Conservation (phyloP, 2,888 invertebrate genomes). For the Tupiocoris notatus region DNA sequence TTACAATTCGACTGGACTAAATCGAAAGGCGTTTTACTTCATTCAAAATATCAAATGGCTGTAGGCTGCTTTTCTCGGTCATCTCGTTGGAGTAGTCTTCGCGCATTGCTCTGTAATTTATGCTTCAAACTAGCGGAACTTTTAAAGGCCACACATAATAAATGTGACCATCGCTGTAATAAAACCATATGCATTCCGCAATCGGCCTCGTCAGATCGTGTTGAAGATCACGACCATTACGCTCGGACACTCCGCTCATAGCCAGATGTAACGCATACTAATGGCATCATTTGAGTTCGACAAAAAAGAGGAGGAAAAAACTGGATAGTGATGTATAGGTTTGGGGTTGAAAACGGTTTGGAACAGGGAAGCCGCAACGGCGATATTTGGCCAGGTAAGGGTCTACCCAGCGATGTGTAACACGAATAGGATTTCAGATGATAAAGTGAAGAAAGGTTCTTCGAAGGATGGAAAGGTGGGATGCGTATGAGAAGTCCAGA, state of each 20-base stretch:
- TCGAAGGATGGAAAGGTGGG: neutral
- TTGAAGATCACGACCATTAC: neutral
- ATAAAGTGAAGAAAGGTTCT: neutral
- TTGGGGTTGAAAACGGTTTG: neutral
- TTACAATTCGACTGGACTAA: too few species aligned
- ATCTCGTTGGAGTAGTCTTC: too few species aligned
- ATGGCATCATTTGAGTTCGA: neutral
- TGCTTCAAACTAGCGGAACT: too few species aligned
- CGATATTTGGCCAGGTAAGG: too few species aligned
- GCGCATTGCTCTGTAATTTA: too few species aligned
- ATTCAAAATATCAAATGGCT: too few species aligned
- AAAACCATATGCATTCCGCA: too few species aligned
- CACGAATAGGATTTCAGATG: neutral
- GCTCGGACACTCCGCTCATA: neutral
- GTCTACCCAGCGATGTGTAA: neutral
- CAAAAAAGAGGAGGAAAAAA: neutral
- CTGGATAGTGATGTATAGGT: neutral
- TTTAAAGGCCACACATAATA: too few species aligned
- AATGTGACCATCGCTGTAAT: too few species aligned
- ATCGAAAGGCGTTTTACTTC: too few species aligned
- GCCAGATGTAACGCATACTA: neutral
- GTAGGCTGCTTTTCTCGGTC: too few species aligned
- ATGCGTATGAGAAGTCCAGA: neutral
- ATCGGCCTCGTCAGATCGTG: neutral
- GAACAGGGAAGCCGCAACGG: neutral